Evolutionary conservation across 1,140 invertebrate genomes (phyloP), one percentile per base, ranked within the genome.

Genomic region (Elymnias hypermnestra): DNA sequence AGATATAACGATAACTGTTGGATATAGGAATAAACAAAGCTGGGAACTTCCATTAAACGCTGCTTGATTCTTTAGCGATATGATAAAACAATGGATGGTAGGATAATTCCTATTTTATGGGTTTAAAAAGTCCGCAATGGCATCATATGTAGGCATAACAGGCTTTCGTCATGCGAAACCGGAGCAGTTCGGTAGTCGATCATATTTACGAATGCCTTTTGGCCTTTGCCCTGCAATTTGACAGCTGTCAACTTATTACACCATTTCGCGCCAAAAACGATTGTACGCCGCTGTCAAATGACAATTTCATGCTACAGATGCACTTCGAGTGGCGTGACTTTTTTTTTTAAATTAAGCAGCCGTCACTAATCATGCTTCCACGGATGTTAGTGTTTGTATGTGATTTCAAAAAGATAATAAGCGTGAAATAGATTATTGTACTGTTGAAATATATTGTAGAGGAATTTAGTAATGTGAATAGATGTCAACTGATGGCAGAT

Each of bases 301-400:
- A 55, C 61, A 68, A 75, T 75, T 75, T 72, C 63, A 75, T 63
- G 66, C 53, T 45, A 57, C 72, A 70, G 66, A 70, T 72, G 69
- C 49, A 35, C 25, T 41, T 63, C 36, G 48, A 74, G 68, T 70
- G 60, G 53, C 68, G 61, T 64, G 56, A 66, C 53, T 46, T 40
- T 50, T 55, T 50, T 42, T 40, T 31, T 48, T 45, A 54, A 55
- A 46, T 58, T 50, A 61, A 72, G 63, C 54, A 65, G 48, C 47
- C 61, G 62, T 57, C 17, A 43, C 60, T 53, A 64, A 72, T 69
- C 48, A 21, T 7, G 19, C 33, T 15, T 12, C 18, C 33, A 36
- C 18, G 33, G 33, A 19, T 36, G 2, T 18, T 21, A 33, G 17
- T 36, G 3, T 39, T 15, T 53, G 44, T 47, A 22, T 40, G 18